Conservation (phyloP, 2,888 invertebrate species). For the Tromatobia lineatoria region DNA sequence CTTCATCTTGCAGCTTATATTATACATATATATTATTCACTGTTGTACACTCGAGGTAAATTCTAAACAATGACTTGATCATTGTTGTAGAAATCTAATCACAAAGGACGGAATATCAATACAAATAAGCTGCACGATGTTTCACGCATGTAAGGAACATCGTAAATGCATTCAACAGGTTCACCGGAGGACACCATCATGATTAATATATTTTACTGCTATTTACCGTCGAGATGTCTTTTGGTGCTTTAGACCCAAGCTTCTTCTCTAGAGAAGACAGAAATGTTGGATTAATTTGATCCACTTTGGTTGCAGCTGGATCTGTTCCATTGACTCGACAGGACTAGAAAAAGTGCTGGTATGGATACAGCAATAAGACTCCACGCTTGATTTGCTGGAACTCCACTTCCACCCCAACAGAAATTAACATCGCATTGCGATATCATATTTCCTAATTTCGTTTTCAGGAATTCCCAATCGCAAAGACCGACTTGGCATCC, state of each 20-base stretch:
- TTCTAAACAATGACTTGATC: not conserved
- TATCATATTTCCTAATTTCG: constrained; percentile 87
- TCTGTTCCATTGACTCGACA: constrained; percentile 12
- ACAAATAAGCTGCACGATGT: not conserved
- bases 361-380: constrained; percentile 38
- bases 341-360: constrained; percentile 50
- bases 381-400: constrained; percentile 49
- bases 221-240: not conserved
- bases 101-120: constrained; percentile 44
- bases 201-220: not conserved
- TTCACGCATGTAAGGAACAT: not conserved
- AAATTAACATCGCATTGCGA: constrained; percentile 87
- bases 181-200: not conserved
- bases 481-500: constrained; percentile 93
- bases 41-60: not conserved
- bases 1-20: not conserved
- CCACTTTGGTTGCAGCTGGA: constrained; percentile 12
- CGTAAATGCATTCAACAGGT: constrained; percentile 17
- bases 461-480: constrained; percentile 90
- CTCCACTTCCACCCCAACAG: constrained; percentile 85
- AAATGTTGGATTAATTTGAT: not conserved
- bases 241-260: not conserved
- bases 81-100: constrained; percentile 5
- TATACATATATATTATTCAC: not conserved
- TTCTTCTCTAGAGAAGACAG: not conserved